These are phyloP conservation scores for Leucopsar rothschildi DNA, from an alignment of 2,113 vertebrate species.

Conservation along the genomic window DNA sequence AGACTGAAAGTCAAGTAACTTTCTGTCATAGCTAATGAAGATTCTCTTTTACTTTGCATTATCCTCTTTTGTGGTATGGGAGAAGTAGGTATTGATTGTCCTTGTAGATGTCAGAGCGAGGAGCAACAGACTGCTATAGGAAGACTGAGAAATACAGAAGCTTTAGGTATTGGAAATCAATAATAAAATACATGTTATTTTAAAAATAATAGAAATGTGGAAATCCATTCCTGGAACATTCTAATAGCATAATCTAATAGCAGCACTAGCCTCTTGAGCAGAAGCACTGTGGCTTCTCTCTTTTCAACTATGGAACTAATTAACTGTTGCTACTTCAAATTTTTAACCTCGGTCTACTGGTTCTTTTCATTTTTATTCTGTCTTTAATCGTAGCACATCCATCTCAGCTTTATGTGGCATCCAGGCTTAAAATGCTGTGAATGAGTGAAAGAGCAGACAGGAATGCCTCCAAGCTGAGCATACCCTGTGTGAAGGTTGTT, in stretches of 20 bases:
- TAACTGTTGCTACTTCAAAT: conserved; percentile 57
- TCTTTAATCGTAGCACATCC: conserved; percentile 57
- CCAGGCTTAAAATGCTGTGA: conserved; percentile 44
- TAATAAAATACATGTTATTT: background rate
- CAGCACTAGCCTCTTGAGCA: conserved; percentile 2
- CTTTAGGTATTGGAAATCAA: background rate
- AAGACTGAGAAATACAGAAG: background rate
- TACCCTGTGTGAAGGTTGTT: conserved; percentile 53
- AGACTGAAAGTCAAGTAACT: background rate
- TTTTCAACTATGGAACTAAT: conserved; percentile 44
- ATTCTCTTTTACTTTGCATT: background rate
- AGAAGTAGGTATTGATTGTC: background rate
- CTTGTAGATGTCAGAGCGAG: background rate
- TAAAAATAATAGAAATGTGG: background rate
- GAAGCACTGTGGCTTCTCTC: background rate
- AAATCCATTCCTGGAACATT: background rate
- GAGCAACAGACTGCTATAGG: background rate
- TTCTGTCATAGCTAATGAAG: background rate
- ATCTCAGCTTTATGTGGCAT: conserved; percentile 41
- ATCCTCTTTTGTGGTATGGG: background rate
- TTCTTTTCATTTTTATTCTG: conserved; percentile 65
- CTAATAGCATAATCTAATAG: background rate
- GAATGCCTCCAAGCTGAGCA: conserved; percentile 58
- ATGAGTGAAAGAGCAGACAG: conserved; percentile 44
- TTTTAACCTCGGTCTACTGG: conserved; percentile 51